A percentile compares a stretch with the other conserved stretches of the same genome.
Conservation (phyloP, 1,140 invertebrate species). For the Neodiprion pinetum region DNA sequence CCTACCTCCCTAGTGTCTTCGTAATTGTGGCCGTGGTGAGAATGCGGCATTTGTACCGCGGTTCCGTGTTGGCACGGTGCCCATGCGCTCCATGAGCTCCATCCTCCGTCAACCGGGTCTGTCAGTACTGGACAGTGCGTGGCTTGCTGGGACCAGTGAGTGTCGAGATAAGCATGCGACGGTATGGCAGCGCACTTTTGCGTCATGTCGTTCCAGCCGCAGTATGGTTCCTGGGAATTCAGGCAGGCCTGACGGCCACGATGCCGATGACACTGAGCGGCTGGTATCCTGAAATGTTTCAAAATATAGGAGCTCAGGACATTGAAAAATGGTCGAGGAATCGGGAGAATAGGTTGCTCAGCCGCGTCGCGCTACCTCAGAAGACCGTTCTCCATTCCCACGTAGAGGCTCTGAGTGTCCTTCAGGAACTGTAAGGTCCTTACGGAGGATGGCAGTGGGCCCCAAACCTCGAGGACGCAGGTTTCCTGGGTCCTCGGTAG, state of each 20-base stretch:
- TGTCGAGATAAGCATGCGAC: slow-evolving; percentile 65
- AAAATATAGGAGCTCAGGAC: slow-evolving; percentile 45
- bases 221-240: slow-evolving; percentile 90
- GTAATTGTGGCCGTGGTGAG: slow-evolving; percentile 13
- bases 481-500: slow-evolving; percentile 72
- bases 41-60: slow-evolving; percentile 42
- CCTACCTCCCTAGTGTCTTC: not conserved
- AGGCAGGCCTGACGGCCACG: slow-evolving; percentile 74
- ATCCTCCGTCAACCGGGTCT: slow-evolving; percentile 71
- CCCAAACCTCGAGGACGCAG: slow-evolving; percentile 87
- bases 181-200: slow-evolving; percentile 75
- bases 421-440: slow-evolving; percentile 80
- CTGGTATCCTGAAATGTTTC: slow-evolving; percentile 65
- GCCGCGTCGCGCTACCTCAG: slow-evolving; percentile 54
- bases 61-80: slow-evolving; percentile 58
- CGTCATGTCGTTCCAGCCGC: slow-evolving; percentile 85
- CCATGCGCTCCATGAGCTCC: slow-evolving; percentile 64
- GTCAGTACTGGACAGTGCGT: slow-evolving; percentile 70
- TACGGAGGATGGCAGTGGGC: slow-evolving; percentile 71
- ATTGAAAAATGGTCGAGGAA: slow-evolving; percentile 62
- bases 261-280: slow-evolving; percentile 80
- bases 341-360: slow-evolving; percentile 39
- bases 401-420: slow-evolving; percentile 80
- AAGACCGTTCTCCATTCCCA: slow-evolving; percentile 77
- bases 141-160: slow-evolving; percentile 77